Conservation (phyloP, 2,888 invertebrate species). For the Fragum fragum region DNA sequence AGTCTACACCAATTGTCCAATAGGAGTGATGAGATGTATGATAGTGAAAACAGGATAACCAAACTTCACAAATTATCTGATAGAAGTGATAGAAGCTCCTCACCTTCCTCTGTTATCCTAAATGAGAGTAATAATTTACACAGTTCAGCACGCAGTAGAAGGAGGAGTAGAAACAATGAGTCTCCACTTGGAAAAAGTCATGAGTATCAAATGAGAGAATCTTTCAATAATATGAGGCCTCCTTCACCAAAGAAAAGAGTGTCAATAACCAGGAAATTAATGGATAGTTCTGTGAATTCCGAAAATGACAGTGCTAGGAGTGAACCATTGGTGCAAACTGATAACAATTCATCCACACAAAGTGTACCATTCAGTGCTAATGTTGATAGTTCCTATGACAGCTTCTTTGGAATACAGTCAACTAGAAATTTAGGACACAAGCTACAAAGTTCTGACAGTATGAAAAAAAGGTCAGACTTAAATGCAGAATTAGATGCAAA, state of each 20-base stretch:
- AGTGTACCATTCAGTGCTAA: background rate
- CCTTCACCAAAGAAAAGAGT: conserved; percentile 55
- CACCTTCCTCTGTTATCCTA: conserved; percentile 26
- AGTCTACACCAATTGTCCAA: conserved; percentile 31
- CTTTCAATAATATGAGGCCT: conserved; percentile 58
- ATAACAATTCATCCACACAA: background rate
- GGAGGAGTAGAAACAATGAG: background rate
- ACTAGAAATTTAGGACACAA: conserved; percentile 7
- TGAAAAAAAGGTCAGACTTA: background rate
- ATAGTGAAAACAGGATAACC: background rate
- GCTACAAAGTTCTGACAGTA: background rate
- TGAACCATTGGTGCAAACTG: background rate
- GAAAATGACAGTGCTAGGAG: conserved; percentile 19
- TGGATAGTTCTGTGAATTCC: conserved; percentile 25
- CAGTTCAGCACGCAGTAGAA: conserved; percentile 49
- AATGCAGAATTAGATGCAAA: background rate
- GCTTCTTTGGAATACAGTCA: conserved; percentile 53
- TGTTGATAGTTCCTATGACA: conserved; percentile 54
- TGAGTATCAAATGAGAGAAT: conserved; percentile 58
- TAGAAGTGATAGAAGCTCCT: conserved; percentile 36
- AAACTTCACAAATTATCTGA: conserved; percentile 29
- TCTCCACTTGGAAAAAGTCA: background rate
- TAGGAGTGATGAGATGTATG: conserved; percentile 13
- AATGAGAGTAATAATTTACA: conserved; percentile 19
- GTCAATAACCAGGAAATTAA: conserved; percentile 47